These are phyloP conservation scores for Enteromius treurensis DNA, from an alignment of 2,797 vertebrate species.

Conservation along the genomic window DNA sequence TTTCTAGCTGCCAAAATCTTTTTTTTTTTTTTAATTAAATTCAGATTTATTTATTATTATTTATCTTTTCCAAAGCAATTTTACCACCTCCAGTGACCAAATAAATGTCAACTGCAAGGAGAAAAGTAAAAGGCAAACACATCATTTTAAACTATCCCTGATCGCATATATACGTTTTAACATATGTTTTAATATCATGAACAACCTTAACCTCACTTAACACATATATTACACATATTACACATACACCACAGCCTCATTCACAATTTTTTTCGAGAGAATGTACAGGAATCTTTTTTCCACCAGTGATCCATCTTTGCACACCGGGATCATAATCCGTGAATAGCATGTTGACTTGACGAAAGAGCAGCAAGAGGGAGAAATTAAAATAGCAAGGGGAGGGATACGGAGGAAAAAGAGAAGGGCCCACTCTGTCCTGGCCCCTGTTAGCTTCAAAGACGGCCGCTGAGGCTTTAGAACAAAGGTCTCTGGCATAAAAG, in stretches of 20 bases:
- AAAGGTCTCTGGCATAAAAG: conserved; percentile 80
- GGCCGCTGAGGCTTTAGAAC: conserved; percentile 78
- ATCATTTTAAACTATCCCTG: background rate
- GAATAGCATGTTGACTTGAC: conserved; percentile 74
- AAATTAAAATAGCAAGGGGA: conserved; percentile 43
- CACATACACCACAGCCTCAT: background rate
- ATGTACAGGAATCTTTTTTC: conserved; percentile 57
- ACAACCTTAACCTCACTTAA: background rate
- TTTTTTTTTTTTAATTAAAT: background rate
- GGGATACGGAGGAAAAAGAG: conserved; percentile 56
- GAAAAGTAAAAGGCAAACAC: background rate
- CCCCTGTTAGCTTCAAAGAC: conserved; percentile 81
- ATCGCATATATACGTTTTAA: background rate
- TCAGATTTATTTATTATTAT: background rate
- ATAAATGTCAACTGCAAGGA: background rate
- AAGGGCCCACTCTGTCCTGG: conserved; percentile 66
- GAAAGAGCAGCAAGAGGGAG: conserved; percentile 46
- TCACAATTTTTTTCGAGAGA: background rate
- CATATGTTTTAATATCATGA: background rate
- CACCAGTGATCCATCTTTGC: conserved; percentile 73
- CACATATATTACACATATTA: background rate
- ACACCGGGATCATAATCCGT: conserved; percentile 83
- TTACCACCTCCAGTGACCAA: background rate
- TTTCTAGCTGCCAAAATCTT: background rate
- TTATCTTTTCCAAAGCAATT: background rate